Evolutionary conservation across 2,888 invertebrate genomes (phyloP), one percentile per base, ranked within the genome.

Genomic region (Polydesmus complanatus): DNA sequence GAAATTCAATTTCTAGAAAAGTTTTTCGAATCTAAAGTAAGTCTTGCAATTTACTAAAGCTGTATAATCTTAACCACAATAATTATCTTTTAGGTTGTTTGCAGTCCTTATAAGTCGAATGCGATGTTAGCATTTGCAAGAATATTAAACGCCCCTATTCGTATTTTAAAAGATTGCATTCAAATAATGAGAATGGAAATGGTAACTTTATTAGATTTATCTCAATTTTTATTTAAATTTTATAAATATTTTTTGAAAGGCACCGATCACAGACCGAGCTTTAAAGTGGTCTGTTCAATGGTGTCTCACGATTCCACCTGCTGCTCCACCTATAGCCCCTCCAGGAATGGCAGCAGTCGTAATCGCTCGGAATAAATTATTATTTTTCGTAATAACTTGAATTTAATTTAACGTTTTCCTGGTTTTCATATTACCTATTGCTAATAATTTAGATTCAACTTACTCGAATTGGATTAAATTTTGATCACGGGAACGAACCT

Each of bases 221-320:
- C 54, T 18, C 59, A 47, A 23, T 27, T 50, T 25, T 49, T n/a
- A 11, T 14, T 52, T 50, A 18, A 0, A 19, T 19, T 52, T 52
- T 11, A 52, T 19, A 19, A 8, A 14, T 37, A n/a, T 22, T 22
- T 53, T 3, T 19, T 48, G 48, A 56, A n/a, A n/a, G n/a, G n/a
- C 65, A 11, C 65, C 73, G 73, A 68, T 70, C 63, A 71, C 73
- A 14, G 74, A 74, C 63, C 68, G 70, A 3, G 83, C 81, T 59
- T 77, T 85, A 66, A 88, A 88, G 69, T 96, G 95, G 95, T 81
- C 84, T 54, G 85, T 93, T 61, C 90, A 91, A 74, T 88, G 91
- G 84, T 90, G 93, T 75, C 80, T 95, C 71, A 83, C 94, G 61
- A 88, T 93, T 68, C 93, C 95, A 62, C 93, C 93, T 0, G 86